A percentile compares a stretch with the other conserved stretches of the same genome.
phyloP scores from a whole-genome alignment of 2,797 vertebrate species.

The Crypturellus tataupa region DNA sequence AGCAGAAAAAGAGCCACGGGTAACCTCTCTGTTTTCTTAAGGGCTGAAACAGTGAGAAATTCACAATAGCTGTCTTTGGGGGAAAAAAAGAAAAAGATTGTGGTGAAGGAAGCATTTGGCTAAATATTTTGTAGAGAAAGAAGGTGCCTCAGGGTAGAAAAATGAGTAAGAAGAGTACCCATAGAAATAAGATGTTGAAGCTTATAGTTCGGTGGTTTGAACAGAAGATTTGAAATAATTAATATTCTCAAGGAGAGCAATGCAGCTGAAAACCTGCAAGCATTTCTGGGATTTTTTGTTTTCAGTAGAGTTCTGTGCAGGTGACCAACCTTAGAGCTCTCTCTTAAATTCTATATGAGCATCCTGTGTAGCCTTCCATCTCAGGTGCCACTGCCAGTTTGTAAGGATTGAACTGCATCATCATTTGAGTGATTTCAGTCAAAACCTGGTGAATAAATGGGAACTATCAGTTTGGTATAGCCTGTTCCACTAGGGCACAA shows the following conservation, averaged over 20 bases:
- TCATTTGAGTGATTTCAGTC: not conserved
- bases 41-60: not conserved
- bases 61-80: not conserved
- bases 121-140: not conserved
- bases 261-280: not conserved
- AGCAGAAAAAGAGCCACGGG: not conserved
- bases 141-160: not conserved
- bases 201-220: not conserved
- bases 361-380: not conserved
- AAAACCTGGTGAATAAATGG: slow-evolving; percentile 6
- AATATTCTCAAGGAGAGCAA: not conserved
- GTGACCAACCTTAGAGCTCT: not conserved
- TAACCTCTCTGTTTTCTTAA: not conserved
- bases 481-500: not conserved
- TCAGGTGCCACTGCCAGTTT: not conserved
- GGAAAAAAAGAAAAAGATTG: not conserved
- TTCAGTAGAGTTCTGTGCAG: not conserved
- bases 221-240: not conserved
- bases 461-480: not conserved
- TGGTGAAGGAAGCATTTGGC: not conserved
- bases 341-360: not conserved
- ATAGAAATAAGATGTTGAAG: not conserved
- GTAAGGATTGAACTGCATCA: not conserved
- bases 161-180: not conserved
- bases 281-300: not conserved